These are phyloP conservation scores for Eupithecia vulgata DNA, from an alignment of 2,888 invertebrate genomes.

Conservation along the genomic window DNA sequence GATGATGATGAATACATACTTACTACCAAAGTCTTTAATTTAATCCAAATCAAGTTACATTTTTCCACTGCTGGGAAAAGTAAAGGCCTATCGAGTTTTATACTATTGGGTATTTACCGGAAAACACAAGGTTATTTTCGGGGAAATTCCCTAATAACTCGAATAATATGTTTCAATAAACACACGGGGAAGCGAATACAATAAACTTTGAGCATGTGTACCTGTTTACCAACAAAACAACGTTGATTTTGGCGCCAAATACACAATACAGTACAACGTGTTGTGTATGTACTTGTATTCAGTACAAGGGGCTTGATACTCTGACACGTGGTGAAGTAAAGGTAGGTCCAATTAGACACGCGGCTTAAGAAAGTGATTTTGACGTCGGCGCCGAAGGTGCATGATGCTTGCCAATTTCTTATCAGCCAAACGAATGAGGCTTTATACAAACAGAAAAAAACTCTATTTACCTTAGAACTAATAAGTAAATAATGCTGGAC, in stretches of 20 bases:
- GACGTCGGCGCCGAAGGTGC: not conserved
- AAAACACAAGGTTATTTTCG: not conserved
- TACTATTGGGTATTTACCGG: not conserved
- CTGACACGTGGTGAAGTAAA: not conserved
- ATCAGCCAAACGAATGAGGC: not conserved
- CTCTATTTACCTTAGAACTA: too few species aligned
- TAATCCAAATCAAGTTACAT: too few species aligned
- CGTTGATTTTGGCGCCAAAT: conserved; percentile 28
- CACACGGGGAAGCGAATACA: not conserved
- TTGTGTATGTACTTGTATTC: too few species aligned
- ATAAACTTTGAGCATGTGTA: not conserved
- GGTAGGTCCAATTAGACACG: not conserved
- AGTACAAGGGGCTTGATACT: not conserved
- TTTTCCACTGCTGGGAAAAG: too few species aligned
- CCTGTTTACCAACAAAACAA: conserved; percentile 31
- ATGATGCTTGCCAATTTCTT: not conserved
- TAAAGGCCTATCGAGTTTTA: not conserved
- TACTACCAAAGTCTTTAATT: too few species aligned
- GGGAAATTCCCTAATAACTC: not conserved
- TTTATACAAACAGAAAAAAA: too few species aligned
- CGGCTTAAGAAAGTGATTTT: not conserved
- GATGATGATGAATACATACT: too few species aligned
- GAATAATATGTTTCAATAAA: not conserved
- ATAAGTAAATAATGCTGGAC: too few species aligned
- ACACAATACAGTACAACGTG: not conserved